Evolutionary conservation across 37 sponge, comb jelly and placozoan genomes (phyloP), one percentile per base, ranked within the genome.

Genomic region (Axinella damicornis): DNA sequence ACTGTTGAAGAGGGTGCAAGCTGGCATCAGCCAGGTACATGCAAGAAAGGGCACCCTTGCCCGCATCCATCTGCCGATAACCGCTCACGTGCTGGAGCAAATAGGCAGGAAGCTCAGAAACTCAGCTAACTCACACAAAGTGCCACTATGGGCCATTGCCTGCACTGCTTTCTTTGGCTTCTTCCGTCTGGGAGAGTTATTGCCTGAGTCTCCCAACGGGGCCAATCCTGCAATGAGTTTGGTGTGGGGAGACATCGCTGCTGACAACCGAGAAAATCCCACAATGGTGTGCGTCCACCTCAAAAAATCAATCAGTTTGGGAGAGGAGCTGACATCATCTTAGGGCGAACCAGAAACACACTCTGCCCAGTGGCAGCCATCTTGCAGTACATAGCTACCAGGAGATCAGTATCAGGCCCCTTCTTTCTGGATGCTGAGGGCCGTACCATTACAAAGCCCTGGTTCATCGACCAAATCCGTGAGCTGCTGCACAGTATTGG

Each of bases 1-100:
- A 15, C 39, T 53, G 21, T 41, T 85, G 21, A 33, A 80, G n/a
- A 38, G 53, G 34, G 72, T 90, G 17, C 85, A 77, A 22, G 32
- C 61, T 4, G 76, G 91, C 17, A 85, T 90, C 31, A 33, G 37
- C 54, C 68, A 77, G 19, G 0, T n/a, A n/a, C n/a, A n/a, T n/a
- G n/a, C n/a, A n/a, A n/a, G n/a, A n/a, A n/a, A n/a, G n/a, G n/a
- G n/a, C n/a, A 19, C 67, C 5, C 36, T 13, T 37, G 20, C 2
- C 30, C 69, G 41, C n/a, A n/a, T n/a, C n/a, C n/a, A n/a, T n/a
- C n/a, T n/a, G n/a, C n/a, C n/a, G n/a, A n/a, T n/a, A n/a, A n/a
- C n/a, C n/a, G n/a, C n/a, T n/a, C n/a, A n/a, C n/a, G n/a, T n/a
- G n/a, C n/a, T n/a, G n/a, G n/a, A n/a, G n/a, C n/a, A n/a, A n/a